These are phyloP conservation scores for Dromococcyx pavoninus DNA, from an alignment of 2,797 vertebrate genomes.

Conservation along the genomic window DNA sequence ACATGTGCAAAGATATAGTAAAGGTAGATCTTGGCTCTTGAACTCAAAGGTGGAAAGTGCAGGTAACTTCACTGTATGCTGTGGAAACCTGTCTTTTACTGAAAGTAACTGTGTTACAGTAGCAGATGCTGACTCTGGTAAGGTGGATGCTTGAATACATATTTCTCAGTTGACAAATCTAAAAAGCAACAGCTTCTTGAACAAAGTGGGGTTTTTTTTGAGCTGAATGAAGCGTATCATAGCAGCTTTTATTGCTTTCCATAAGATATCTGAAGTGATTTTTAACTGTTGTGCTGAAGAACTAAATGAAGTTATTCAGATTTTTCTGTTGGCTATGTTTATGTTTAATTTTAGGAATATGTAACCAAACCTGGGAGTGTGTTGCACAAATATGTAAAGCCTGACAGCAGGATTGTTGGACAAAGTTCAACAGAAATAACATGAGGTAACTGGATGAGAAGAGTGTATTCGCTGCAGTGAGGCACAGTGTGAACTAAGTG, in stretches of 20 bases:
- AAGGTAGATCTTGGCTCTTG: not conserved
- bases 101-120: not conserved
- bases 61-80: not conserved
- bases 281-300: constrained; percentile 3
- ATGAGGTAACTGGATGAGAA: not conserved
- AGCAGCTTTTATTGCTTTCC: constrained; percentile 50
- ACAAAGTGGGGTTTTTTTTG: not conserved
- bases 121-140: not conserved
- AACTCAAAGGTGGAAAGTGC: not conserved
- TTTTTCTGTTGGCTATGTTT: not conserved
- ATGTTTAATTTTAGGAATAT: not conserved
- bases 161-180: not conserved
- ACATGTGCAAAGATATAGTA: not conserved
- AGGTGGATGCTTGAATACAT: not conserved
- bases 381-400: not conserved
- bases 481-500: not conserved
- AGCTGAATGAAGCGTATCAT: not conserved
- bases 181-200: constrained; percentile 27
- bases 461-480: not conserved
- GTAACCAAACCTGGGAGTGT: not conserved
- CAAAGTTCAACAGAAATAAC: not conserved
- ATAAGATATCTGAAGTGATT: not conserved
- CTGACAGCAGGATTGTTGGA: not conserved
- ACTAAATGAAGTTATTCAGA: not conserved
- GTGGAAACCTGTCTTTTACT: not conserved